These are phyloP conservation scores for Pachypeltis micranthus DNA, from an alignment of 1,140 invertebrate species.

Conservation along the genomic window DNA sequence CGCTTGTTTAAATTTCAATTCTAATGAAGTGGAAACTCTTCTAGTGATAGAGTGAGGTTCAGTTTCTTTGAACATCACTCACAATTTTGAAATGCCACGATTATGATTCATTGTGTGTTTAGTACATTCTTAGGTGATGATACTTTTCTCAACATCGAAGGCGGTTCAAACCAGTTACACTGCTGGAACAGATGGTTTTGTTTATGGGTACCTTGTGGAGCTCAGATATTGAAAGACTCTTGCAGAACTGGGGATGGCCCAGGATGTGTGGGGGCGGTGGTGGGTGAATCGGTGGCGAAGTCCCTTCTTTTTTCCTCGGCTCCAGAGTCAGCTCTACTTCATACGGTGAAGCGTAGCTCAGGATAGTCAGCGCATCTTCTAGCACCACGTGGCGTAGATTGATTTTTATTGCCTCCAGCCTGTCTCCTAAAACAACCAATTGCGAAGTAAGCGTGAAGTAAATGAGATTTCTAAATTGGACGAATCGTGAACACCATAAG, in stretches of 20 bases:
- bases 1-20: too few relatives aligned
- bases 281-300: slow-evolving; percentile 26
- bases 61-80: too few relatives aligned
- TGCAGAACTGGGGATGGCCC: slow-evolving; percentile 48
- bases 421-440: slow-evolving; percentile 54
- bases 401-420: slow-evolving; percentile 71
- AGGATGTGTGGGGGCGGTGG: slow-evolving; percentile 38
- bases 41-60: too few relatives aligned
- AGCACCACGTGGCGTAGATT: slow-evolving; percentile 78
- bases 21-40: too few relatives aligned
- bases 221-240: slow-evolving; percentile 54
- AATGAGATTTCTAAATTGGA: neutral
- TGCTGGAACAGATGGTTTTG: too few relatives aligned
- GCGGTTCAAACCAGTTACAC: too few relatives aligned
- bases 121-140: too few relatives aligned
- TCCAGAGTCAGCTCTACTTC: slow-evolving; percentile 62
- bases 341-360: slow-evolving; percentile 86
- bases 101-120: too few relatives aligned
- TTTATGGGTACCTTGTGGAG: slow-evolving; percentile 42
- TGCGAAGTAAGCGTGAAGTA: neutral
- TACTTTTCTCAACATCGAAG: too few relatives aligned
- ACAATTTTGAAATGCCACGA: too few relatives aligned
- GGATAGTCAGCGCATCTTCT: slow-evolving; percentile 77
- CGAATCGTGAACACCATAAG: too few relatives aligned
- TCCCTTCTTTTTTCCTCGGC: slow-evolving; percentile 39